Evolutionary conservation across 2,888 invertebrate species (phyloP), one percentile per base, ranked within the genome.

Genomic region (Hesperia comma): DNA sequence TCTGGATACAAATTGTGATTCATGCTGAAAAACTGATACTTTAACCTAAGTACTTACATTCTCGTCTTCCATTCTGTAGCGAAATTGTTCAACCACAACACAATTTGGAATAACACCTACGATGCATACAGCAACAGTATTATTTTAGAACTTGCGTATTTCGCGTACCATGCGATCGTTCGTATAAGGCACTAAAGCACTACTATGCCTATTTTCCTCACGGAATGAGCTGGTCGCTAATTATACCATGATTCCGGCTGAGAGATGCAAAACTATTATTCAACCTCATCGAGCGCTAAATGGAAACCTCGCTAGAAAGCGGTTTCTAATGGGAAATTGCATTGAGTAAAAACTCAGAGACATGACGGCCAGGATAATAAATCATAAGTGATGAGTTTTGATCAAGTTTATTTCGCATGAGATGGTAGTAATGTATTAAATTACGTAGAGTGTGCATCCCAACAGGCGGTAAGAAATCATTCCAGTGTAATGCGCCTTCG

Each of bases 1-100:
- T 64, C 66, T 64, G 67, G 62, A 51, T 67, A 61, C n/a, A 56
- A 49, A 15, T 55, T 55, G 55, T 67, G 67, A 67, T 70, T 66
- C 57, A 64, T 46, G n/a, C 6, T 40, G 6, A 51, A 64, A 51
- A 46, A 21, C 10, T 37, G 41, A 56, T 49, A 46, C n/a, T 37
- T 12, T 12, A n/a, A 4, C 15, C 19, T 14, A 6, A 21, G 37
- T 33, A 63, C 63, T 64, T 26, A 64, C 57, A 32, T 15, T 37
- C 3, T 58, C 53, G 5, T 64, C 64, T 2, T 58, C 64, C 64
- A 58, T 58, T 51, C 26, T 10, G n/a, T n/a, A 40, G 17, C 58
- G 19, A 51, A 51, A 41, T n/a, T 43, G 33, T 43, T 51, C 63
- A 49, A 26, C 40, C 64, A 58, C 26, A 58, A 57, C 21, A 63